Evolutionary conservation across 1,140 invertebrate genomes (phyloP).

Genomic region (Cecropterus lyciades): DNA sequence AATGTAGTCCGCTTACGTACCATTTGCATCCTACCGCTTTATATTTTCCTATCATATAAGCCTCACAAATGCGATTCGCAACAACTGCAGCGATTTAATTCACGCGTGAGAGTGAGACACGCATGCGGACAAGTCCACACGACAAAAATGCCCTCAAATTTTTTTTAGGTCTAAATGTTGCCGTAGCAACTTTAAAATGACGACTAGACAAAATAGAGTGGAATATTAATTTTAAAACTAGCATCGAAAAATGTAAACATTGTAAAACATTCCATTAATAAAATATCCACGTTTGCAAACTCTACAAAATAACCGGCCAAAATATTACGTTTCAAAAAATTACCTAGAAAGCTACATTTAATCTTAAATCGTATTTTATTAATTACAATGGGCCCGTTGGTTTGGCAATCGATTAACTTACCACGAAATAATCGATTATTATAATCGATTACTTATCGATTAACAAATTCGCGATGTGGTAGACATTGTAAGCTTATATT

Average conservation of each 20-base stretch:
- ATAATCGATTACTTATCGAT: conserved; percentile 20
- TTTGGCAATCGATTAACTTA: conserved; percentile 27
- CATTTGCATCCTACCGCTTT: too few relatives aligned
- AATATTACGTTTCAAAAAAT: conserved; percentile 32
- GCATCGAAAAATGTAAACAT: conserved; percentile 14
- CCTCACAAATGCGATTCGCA: too few relatives aligned
- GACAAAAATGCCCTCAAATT: not conserved
- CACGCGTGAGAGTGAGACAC: too few relatives aligned
- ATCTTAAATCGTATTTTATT: conserved; percentile 25
- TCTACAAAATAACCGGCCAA: conserved; percentile 35
- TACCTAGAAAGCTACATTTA: conserved; percentile 24
- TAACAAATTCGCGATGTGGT: not conserved
- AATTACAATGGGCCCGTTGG: conserved; percentile 30
- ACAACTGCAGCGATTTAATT: too few relatives aligned
- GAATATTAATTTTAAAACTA: conserved; percentile 3
- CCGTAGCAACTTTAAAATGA: conserved; percentile 9
- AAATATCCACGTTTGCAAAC: conserved; percentile 28
- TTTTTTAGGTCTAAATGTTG: not conserved
- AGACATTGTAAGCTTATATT: too few relatives aligned
- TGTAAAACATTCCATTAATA: conserved; percentile 8
- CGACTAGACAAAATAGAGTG: conserved; percentile 21
- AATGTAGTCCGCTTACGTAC: too few relatives aligned
- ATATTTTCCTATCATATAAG: too few relatives aligned
- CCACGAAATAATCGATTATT: conserved; percentile 8
- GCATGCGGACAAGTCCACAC: too few relatives aligned